phyloP scores from a whole-genome alignment of 2,888 invertebrate genomes.

The Bugula neritina region DNA sequence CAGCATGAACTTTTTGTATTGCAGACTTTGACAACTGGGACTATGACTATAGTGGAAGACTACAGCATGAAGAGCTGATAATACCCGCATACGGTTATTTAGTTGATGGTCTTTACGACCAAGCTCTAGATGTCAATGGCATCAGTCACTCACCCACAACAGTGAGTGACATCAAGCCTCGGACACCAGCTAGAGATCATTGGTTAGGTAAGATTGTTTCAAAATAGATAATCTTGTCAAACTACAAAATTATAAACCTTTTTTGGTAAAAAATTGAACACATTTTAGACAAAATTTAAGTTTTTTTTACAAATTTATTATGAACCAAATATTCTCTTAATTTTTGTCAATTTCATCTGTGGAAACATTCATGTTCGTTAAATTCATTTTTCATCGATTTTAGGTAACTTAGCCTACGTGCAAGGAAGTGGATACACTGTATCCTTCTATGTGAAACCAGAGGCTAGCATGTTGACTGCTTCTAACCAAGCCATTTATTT shows the following conservation, averaged over 20 bases:
- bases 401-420: background rate
- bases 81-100: background rate
- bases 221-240: too few species aligned
- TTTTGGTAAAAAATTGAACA: too few species aligned
- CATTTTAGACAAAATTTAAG: too few species aligned
- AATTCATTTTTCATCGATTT: too few species aligned
- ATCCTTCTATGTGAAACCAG: slow-evolving; percentile 19
- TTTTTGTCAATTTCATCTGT: too few species aligned
- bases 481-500: slow-evolving; percentile 3
- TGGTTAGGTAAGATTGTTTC: slow-evolving; percentile 17
- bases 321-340: too few species aligned
- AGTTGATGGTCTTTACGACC: slow-evolving; percentile 1
- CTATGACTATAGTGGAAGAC: background rate
- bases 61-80: slow-evolving; percentile 10
- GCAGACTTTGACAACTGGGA: slow-evolving; percentile 13
- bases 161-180: background rate
- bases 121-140: slow-evolving; percentile 16
- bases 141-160: background rate
- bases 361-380: too few species aligned
- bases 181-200: background rate
- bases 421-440: background rate
- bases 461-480: background rate
- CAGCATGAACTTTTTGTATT: too few species aligned
- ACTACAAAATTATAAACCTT: too few species aligned
- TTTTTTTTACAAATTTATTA: too few species aligned